Evolutionary conservation across 2,113 vertebrate species (phyloP).

Genomic region (Crotalus tigris): DNA sequence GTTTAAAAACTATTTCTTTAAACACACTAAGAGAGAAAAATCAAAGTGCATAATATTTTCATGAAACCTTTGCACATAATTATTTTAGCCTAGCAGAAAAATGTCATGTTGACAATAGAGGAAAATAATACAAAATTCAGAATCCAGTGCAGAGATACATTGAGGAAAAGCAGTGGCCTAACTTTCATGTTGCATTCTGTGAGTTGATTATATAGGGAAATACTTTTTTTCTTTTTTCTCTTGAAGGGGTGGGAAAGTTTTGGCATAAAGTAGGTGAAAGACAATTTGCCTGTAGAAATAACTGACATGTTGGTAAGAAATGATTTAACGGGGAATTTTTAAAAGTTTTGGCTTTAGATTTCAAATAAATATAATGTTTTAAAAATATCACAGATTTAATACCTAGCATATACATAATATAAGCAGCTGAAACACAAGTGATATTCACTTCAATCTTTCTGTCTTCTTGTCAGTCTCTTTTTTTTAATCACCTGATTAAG

Average conservation of each 20-base stretch:
- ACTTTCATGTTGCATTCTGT: slow-evolving; percentile 67
- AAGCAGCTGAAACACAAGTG: slow-evolving; percentile 71
- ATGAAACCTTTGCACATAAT: slow-evolving; percentile 68
- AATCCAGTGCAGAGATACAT: slow-evolving; percentile 64
- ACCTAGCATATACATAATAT: slow-evolving; percentile 66
- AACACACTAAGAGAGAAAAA: slow-evolving; percentile 58
- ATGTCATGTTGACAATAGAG: slow-evolving; percentile 63
- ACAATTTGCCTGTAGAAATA: slow-evolving; percentile 64
- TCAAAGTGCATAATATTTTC: slow-evolving; percentile 71
- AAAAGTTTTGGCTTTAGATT: slow-evolving; percentile 74
- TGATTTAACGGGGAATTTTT: slow-evolving; percentile 65
- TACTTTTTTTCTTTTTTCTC: slow-evolving; percentile 53
- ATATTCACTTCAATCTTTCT: slow-evolving; percentile 72
- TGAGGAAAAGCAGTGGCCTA: slow-evolving; percentile 58
- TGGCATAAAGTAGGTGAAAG: slow-evolving; percentile 66
- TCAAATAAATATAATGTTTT: slow-evolving; percentile 73
- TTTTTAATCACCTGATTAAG: slow-evolving; percentile 63
- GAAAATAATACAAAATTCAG: slow-evolving; percentile 60
- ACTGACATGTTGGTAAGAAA: slow-evolving; percentile 70
- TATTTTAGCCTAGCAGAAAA: slow-evolving; percentile 74
- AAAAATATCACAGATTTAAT: slow-evolving; percentile 76
- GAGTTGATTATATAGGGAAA: slow-evolving; percentile 66
- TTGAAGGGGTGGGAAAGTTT: slow-evolving; percentile 52
- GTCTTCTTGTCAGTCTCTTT: slow-evolving; percentile 71
- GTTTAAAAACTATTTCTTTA: slow-evolving; percentile 66